Conservation (phyloP, 2,113 vertebrate genomes). For the Callopanchax toddi region DNA sequence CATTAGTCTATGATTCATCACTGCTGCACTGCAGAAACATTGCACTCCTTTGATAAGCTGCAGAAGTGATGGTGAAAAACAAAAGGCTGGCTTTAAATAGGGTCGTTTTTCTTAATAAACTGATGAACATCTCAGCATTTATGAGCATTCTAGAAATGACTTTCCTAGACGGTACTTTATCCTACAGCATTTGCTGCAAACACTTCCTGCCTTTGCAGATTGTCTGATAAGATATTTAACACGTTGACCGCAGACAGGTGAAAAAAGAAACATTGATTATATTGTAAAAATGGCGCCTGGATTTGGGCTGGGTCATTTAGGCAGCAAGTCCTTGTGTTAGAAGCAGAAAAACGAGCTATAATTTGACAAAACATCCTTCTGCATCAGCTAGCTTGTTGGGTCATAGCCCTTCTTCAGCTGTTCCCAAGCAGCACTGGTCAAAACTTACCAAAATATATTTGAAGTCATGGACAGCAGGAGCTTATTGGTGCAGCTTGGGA, state of each 20-base stretch:
- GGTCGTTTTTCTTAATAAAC: slow-evolving; percentile 17
- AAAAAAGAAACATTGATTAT: not conserved
- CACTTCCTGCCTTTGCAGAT: not conserved
- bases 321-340: not conserved
- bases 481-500: too few relatives aligned
- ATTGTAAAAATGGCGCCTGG: not conserved
- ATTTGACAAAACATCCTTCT: not conserved
- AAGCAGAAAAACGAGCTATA: not conserved
- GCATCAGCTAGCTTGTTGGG: too few relatives aligned
- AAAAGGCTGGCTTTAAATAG: slow-evolving; percentile 1
- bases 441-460: too few relatives aligned
- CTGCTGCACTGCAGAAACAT: slow-evolving; percentile 3
- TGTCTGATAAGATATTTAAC: not conserved
- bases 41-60: not conserved
- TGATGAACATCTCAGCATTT: not conserved
- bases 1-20: slow-evolving; percentile 13
- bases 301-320: not conserved
- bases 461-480: too few relatives aligned
- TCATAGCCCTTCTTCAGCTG: too few relatives aligned
- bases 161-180: too few relatives aligned
- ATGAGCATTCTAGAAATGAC: not conserved
- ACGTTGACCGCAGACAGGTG: not conserved
- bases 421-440: too few relatives aligned
- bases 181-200: not conserved
- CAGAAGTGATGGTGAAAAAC: not conserved